Base-by-base conservation (phyloP, 92 coral and sea anemone species). In the Diadumene lineata region DNA sequence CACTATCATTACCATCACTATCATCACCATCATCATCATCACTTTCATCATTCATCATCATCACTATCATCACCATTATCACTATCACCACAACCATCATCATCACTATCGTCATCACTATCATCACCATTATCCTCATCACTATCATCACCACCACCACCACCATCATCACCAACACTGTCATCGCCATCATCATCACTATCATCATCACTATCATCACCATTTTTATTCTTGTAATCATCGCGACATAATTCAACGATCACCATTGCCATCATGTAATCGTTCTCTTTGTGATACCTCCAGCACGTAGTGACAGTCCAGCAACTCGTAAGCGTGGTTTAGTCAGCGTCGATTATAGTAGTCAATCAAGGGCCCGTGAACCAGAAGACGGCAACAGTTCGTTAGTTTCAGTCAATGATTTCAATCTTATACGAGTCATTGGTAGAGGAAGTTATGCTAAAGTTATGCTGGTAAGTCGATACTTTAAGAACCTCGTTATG, bases 371-470 rank as follows among this genome's bases (percentile, higher is more conserved):
- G 72, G 81, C 98, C 28, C 85, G 91, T 66, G 94, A 87, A 57
- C 86, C 98, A 16, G 81, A 85, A 8, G 83, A 88, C 1, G 94
- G 89, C 53, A 76, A 81, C 70, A 86, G 81, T 55, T 78, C 85
- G 51, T 83, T 88, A 19, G 88, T 94, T 34, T 83, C 92, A 7
- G 78, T 92, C 24, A 76, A 82, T 26, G 96, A 94, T 76, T 94
- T 94, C 70, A 79, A 88, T 64, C 89, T 94, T 56, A 82, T 92
- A 0, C 84, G 98, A 53, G 98, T 94, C 23, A 94, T 94, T 48
- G 98, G 98, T 26, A 81, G 98, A 64, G 98, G 98, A 56, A 94
- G 98, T 58, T 94, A 94, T 70, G 98, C 98, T 27, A 94, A 94
- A 81, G 98, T 94, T 63, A 79, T 94, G 73, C 78, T 92, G 89